Evolutionary conservation across 2,888 invertebrate species (phyloP).

Genomic region (Chesias legatella): DNA sequence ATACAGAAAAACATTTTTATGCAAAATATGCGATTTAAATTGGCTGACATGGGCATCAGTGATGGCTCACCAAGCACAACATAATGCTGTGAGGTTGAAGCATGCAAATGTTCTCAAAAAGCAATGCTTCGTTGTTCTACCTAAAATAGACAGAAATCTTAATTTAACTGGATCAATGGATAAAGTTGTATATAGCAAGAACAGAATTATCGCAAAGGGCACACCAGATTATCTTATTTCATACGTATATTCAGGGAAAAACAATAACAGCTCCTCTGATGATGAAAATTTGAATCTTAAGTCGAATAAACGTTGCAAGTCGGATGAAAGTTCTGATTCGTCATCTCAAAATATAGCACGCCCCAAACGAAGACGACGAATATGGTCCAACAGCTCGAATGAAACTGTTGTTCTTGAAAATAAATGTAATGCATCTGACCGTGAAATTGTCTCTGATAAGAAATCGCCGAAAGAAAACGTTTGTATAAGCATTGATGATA

Average conservation of each 20-base stretch:
- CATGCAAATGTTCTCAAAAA: constrained; percentile 38
- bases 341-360: constrained; percentile 20
- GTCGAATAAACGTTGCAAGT: neutral
- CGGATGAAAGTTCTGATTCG: constrained; percentile 10
- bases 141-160: constrained; percentile 45
- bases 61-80: constrained; percentile 19
- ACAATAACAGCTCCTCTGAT: constrained; percentile 27
- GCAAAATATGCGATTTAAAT: constrained; percentile 40
- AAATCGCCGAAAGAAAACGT: constrained; percentile 25
- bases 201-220: constrained; percentile 44
- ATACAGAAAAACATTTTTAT: constrained; percentile 40
- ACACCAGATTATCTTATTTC: constrained; percentile 40
- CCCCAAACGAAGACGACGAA: constrained; percentile 31
- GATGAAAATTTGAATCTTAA: constrained; percentile 17
- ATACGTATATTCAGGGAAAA: constrained; percentile 35
- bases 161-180: constrained; percentile 47
- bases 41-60: constrained; percentile 16
- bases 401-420: constrained; percentile 42
- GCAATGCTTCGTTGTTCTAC: constrained; percentile 44
- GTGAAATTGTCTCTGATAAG: constrained; percentile 11
- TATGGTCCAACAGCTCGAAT: constrained; percentile 44
- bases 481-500: constrained; percentile 57
- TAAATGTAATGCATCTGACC: constrained; percentile 19
- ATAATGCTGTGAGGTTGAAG: constrained; percentile 28
- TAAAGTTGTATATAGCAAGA: constrained; percentile 42